Evolutionary conservation across 2,113 vertebrate genomes (phyloP).

Genomic region (Aspiorhynchus laticeps): DNA sequence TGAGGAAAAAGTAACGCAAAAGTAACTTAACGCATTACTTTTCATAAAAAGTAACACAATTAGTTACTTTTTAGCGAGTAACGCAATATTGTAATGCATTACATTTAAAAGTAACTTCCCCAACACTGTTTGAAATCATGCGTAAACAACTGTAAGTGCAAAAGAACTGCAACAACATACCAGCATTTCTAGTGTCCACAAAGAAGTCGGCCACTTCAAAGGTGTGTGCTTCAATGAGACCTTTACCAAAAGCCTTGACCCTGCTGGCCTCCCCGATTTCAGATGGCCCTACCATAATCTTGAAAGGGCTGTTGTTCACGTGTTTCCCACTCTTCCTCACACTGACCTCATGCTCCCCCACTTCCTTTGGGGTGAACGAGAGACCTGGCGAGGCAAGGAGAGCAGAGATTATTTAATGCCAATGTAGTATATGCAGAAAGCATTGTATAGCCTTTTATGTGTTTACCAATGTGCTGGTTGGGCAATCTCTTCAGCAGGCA

Average conservation of each 20-base stretch:
- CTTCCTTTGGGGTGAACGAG: slow-evolving; percentile 98
- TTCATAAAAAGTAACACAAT: no score
- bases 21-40: no score
- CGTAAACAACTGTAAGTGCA: neutral
- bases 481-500: slow-evolving; percentile 92
- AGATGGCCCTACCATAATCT: slow-evolving; percentile 94
- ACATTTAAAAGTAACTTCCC: no score
- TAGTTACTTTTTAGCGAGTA: no score
- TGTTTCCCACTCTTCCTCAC: slow-evolving; percentile 89
- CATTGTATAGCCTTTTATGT: neutral
- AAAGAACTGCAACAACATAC: slow-evolving; percentile 64
- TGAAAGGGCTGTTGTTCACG: slow-evolving; percentile 97
- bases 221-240: slow-evolving; percentile 87
- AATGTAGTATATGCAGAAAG: neutral
- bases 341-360: slow-evolving; percentile 94
- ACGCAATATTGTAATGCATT: no score
- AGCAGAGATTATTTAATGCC: slow-evolving; percentile 22
- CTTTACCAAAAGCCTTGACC: slow-evolving; percentile 90
- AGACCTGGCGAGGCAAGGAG: slow-evolving; percentile 78
- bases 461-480: slow-evolving; percentile 92
- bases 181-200: slow-evolving; percentile 93
- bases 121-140: neutral
- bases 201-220: slow-evolving; percentile 93
- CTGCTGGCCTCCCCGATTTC: slow-evolving; percentile 93
- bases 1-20: no score